These are phyloP conservation scores for Spilogale gracilis DNA, from an alignment of 2,113 vertebrate genomes.

Conservation along the genomic window DNA sequence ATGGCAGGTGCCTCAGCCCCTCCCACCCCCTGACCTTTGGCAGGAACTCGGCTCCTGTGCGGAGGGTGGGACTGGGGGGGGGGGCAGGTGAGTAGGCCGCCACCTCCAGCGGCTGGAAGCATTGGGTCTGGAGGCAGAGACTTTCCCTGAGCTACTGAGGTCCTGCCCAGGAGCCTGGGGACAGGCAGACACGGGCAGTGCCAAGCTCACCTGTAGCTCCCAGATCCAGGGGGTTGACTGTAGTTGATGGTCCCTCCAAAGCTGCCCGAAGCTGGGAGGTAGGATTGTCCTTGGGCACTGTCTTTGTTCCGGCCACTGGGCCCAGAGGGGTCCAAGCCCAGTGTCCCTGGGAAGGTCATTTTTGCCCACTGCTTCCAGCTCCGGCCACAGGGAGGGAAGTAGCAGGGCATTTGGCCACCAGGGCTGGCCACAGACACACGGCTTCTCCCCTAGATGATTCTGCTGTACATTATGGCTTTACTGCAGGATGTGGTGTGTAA, in stretches of 20 bases:
- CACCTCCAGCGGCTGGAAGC: not conserved
- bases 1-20: not conserved
- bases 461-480: constrained; percentile 54
- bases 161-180: not conserved
- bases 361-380: constrained; percentile 46
- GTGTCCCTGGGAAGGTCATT: constrained; percentile 55
- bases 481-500: constrained; percentile 73
- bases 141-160: not conserved
- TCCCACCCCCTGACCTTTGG: not conserved
- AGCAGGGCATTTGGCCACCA: not conserved
- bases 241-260: not conserved
- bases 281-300: not conserved
- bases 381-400: constrained; percentile 57
- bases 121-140: not conserved
- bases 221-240: not conserved
- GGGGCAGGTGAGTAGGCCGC: not conserved
- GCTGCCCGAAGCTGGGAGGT: accelerated
- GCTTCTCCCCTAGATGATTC: constrained; percentile 2
- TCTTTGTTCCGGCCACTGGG: not conserved
- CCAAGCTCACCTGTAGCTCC: not conserved
- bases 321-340: not conserved
- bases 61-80: not conserved
- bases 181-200: not conserved
- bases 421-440: not conserved
- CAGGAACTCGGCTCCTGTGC: not conserved